These are phyloP conservation scores for Lepidurus packardi DNA, from an alignment of 1,140 invertebrate genomes.

Conservation along the genomic window DNA sequence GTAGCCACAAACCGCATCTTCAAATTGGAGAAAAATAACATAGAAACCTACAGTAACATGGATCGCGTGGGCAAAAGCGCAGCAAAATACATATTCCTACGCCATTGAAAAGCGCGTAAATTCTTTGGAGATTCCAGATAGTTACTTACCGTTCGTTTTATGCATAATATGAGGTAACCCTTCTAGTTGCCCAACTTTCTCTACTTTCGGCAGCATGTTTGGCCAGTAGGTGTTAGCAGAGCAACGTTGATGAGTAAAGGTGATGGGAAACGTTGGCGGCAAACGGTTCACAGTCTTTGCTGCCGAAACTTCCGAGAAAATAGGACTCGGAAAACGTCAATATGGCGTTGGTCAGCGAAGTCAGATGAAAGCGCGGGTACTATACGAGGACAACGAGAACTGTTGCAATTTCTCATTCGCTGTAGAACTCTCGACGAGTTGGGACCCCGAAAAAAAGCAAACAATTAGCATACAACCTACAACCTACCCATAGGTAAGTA, in stretches of 20 bases:
- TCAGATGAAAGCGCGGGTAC: background rate
- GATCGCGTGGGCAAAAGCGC: background rate
- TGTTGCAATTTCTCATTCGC: conserved; percentile 1
- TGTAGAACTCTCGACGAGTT: conserved; percentile 5
- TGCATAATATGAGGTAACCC: background rate
- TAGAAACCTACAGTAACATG: background rate
- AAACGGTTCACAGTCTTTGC: background rate
- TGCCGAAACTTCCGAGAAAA: background rate
- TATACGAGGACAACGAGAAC: background rate
- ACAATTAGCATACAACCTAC: background rate
- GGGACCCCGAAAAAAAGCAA: background rate
- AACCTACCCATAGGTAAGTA: background rate
- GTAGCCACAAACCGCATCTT: background rate
- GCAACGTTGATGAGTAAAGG: conserved; percentile 6
- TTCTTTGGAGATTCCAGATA: background rate
- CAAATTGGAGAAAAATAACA: background rate
- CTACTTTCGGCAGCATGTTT: no score
- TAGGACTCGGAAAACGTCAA: background rate
- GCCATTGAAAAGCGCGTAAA: background rate
- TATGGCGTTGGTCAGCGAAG: background rate
- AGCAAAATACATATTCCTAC: background rate
- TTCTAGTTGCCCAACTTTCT: background rate
- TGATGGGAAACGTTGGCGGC: background rate
- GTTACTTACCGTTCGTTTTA: background rate
- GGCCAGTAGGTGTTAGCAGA: background rate